Percentiles rank a stretch among this genome's conserved stretches.
These are phyloP conservation scores for Anas capensis DNA, from an alignment of 2,797 vertebrate genomes.

Conservation along the genomic window DNA sequence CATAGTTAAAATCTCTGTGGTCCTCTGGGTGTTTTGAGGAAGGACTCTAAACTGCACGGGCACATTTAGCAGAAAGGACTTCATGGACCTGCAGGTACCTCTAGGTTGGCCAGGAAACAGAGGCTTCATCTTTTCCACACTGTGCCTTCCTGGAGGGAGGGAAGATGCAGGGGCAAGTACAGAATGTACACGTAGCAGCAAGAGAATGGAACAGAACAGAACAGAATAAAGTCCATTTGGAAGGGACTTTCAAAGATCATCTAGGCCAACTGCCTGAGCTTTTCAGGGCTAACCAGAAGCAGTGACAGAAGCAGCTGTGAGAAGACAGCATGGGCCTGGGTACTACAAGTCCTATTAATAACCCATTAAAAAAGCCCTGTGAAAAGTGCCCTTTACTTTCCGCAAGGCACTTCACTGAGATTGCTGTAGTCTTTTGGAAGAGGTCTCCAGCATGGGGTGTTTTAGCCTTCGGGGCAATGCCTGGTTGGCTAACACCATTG, in stretches of 20 bases:
- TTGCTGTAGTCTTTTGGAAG: background rate
- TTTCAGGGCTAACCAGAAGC: background rate
- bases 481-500: background rate
- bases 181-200: fast-evolving
- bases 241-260: background rate
- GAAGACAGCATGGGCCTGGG: background rate
- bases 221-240: background rate
- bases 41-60: background rate
- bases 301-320: background rate
- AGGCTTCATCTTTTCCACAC: background rate
- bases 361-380: background rate
- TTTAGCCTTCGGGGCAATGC: background rate
- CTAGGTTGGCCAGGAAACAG: background rate
- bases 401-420: background rate
- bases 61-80: background rate
- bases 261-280: background rate
- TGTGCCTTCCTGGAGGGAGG: background rate
- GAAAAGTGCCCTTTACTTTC: background rate
- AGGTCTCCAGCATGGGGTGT: background rate
- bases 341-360: background rate
- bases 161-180: background rate
- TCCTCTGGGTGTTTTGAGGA: background rate
- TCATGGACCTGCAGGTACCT: background rate
- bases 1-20: background rate
- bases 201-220: background rate